Evolutionary conservation across 2,888 invertebrate genomes (phyloP), one percentile per base, ranked within the genome.

Genomic region (Axea sp.): DNA sequence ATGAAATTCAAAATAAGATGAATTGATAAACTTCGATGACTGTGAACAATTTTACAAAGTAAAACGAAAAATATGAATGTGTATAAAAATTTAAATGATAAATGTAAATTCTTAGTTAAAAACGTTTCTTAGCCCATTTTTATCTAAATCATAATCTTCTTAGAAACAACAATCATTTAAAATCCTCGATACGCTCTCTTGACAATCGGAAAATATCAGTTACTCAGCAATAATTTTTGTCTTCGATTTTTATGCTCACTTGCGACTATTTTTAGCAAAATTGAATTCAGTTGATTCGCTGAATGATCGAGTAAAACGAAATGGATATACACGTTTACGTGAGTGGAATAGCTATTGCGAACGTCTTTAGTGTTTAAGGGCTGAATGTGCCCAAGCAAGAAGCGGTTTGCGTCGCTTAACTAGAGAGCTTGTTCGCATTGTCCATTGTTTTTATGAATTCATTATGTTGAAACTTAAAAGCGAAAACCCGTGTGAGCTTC

Each of bases 361-460:
- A 53, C 43, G 53, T 77, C 60, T 62, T 77, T 62, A 68, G 69
- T 73, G 60, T 67, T 77, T 73, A 69, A 76, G 77, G 75, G 77
- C 73, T 73, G 75, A 53, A 64, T 65, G 53, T 49, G 28, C 39
- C 17, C 30, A 31, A 53, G 31, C 62, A 43, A 67, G 64, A 71
- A 68, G 51, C 31, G 33, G 55, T 24, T 43, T 17, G 39, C 22
- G 28, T 43, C 24, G 39, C 57, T 68, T 55, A 69, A 64, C 69
- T 28, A 69, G 69, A 62, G 51, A 19, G 24, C 31, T 35, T 43
- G 59, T 33, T 57, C 60, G 59, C 59, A 69, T 74, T 69, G 74
- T 74, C 55, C 69, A 69, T 69, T 65, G 74, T 69, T 65, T 69
- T 74, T 74, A 59, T 24, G 64, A 53, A 53, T 47, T 59, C 53